phyloP scores from a whole-genome alignment of 2,888 invertebrate genomes.

The Eulithis prunata region DNA sequence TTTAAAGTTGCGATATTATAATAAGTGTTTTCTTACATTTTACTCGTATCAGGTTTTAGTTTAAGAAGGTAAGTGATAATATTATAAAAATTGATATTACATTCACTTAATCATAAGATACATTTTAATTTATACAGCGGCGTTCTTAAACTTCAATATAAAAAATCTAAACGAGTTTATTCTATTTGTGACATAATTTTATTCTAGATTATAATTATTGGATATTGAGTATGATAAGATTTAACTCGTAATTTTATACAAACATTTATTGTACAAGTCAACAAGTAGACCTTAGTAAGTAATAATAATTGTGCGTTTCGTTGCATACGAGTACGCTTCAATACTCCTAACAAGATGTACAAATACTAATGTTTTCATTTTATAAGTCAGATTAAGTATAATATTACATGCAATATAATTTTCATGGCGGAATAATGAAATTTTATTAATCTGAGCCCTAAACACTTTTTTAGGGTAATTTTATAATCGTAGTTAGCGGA shows the following conservation, averaged over 20 bases:
- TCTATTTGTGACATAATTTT: neutral
- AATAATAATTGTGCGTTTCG: slow-evolving; percentile 15
- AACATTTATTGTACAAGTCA: neutral
- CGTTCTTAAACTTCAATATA: neutral
- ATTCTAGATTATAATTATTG: neutral
- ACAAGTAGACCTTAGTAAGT: neutral
- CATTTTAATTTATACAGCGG: neutral
- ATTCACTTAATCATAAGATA: neutral
- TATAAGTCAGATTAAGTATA: too few species aligned
- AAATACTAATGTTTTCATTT: too few species aligned
- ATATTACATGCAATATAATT: too few species aligned
- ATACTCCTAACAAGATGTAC: neutral
- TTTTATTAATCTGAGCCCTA: too few species aligned
- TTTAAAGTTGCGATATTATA: neutral
- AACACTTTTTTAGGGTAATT: too few species aligned
- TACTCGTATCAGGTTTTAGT: neutral
- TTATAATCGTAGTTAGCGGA: too few species aligned
- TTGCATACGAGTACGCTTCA: neutral
- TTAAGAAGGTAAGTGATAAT: neutral
- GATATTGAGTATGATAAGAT: neutral
- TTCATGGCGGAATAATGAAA: too few species aligned
- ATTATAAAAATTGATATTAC: slow-evolving; percentile 8
- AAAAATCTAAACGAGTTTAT: too few species aligned
- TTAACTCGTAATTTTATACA: neutral
- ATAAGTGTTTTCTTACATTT: neutral